A percentile compares a stretch with the other conserved stretches of the same genome.
Evolutionary conservation across 2,797 vertebrate genomes (phyloP).

Genomic region (Peromyscus aztecus): DNA sequence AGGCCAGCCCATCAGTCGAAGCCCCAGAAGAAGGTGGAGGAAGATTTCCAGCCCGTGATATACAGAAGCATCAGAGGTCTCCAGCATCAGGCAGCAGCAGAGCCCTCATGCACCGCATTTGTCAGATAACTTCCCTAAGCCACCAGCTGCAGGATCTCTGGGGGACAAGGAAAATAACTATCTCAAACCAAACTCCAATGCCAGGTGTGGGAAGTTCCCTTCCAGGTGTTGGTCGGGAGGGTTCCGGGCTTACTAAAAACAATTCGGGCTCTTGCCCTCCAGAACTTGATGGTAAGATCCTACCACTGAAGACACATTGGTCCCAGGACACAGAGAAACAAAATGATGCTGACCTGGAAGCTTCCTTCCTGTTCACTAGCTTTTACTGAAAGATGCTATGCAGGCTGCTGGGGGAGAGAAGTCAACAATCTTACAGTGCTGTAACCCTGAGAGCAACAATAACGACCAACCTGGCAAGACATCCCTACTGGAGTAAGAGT

Average conservation of each 20-base stretch:
- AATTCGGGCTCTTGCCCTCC: background rate
- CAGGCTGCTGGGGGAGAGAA: background rate
- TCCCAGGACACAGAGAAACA: background rate
- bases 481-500: background rate
- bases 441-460: background rate
- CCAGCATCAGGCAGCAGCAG: background rate
- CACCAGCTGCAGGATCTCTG: background rate
- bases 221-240: background rate
- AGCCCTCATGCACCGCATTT: background rate
- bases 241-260: background rate
- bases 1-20: background rate
- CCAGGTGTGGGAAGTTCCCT: background rate
- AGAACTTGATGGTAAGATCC: background rate
- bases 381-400: background rate
- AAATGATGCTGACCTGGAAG: background rate
- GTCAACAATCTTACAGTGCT: background rate
- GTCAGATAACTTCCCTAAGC: background rate
- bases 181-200: background rate
- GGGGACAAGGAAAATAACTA: background rate
- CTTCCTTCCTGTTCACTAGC: background rate
- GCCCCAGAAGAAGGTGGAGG: background rate
- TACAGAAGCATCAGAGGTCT: background rate
- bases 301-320: background rate
- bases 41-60: background rate
- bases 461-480: background rate